Conservation (phyloP, 92 coral and sea anemone genomes). For the Phenganax marumi region DNA sequence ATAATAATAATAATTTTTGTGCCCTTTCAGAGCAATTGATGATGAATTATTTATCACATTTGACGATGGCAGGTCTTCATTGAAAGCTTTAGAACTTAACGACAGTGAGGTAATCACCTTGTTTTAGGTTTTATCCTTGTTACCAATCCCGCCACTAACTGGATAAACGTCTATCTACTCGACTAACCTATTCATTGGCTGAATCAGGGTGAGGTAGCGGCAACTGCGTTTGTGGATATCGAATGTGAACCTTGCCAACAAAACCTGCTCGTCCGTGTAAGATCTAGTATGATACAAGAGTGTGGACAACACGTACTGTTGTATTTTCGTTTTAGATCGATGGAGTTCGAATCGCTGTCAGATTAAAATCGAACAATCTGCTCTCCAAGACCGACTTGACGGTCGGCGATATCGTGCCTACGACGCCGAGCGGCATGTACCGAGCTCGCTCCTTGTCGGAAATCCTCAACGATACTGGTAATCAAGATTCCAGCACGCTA, state of each 20-base stretch:
- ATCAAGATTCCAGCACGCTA: conserved; percentile 40
- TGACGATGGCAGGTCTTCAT: conserved; percentile 89
- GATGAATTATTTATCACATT: conserved; percentile 77
- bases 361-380: conserved; percentile 73
- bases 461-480: conserved; percentile 59
- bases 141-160: background rate
- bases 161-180: too few relatives aligned
- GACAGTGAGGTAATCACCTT: conserved; percentile 66
- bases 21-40: conserved; percentile 72
- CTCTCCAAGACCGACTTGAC: conserved; percentile 87
- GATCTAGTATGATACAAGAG: background rate
- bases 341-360: conserved; percentile 48
- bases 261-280: too few relatives aligned
- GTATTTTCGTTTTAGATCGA: conserved; percentile 6
- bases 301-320: too few relatives aligned
- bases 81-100: conserved; percentile 76
- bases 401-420: conserved; percentile 69
- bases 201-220: too few relatives aligned
- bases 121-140: background rate
- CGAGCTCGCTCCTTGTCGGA: conserved; percentile 90
- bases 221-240: too few relatives aligned
- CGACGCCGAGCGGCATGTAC: conserved; percentile 30
- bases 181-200: too few relatives aligned
- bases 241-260: too few relatives aligned
- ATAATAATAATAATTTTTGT: background rate